A percentile compares a stretch with the other conserved stretches of the same genome.
Evolutionary conservation across 2,888 invertebrate genomes (phyloP).

Genomic region (Chromoteleia sp.): DNA sequence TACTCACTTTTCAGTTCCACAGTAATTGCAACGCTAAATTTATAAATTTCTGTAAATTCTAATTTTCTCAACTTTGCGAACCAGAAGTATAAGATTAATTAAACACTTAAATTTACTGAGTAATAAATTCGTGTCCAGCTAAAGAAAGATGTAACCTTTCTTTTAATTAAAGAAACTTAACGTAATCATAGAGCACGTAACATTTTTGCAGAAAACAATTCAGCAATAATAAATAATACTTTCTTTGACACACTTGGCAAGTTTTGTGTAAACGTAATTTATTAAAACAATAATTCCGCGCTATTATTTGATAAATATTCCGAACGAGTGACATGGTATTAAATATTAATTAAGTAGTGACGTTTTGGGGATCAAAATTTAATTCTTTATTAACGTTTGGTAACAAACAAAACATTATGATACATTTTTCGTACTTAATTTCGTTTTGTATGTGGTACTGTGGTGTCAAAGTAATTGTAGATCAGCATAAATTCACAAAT

Average conservation of each 20-base stretch:
- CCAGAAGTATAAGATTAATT: slow-evolving; percentile 34
- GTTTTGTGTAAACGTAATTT: slow-evolving; percentile 16
- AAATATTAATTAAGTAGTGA: slow-evolving; percentile 3
- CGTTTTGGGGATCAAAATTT: too few relatives aligned
- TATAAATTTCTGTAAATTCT: slow-evolving; percentile 1
- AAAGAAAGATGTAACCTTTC: slow-evolving; percentile 39
- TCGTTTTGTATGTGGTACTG: too few relatives aligned
- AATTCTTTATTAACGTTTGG: neutral
- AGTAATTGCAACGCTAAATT: neutral
- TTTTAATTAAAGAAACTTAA: slow-evolving; percentile 47
- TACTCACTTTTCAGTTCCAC: neutral
- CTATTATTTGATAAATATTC: slow-evolving; percentile 2
- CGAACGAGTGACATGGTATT: neutral
- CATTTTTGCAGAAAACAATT: slow-evolving; percentile 41
- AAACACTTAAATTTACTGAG: slow-evolving; percentile 7
- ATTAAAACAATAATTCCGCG: slow-evolving; percentile 3
- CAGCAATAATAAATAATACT: slow-evolving; percentile 39
- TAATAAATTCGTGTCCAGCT: neutral
- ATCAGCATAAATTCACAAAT: slow-evolving; percentile 45
- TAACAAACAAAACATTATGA: neutral
- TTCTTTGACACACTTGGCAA: slow-evolving; percentile 48
- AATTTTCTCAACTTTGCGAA: slow-evolving; percentile 2
- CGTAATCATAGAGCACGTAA: slow-evolving; percentile 43
- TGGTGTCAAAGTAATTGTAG: neutral
- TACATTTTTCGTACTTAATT: neutral